A percentile compares a stretch with the other conserved stretches of the same genome.
Conservation (phyloP, 2,888 invertebrate genomes). For the Rotaria socialis region DNA sequence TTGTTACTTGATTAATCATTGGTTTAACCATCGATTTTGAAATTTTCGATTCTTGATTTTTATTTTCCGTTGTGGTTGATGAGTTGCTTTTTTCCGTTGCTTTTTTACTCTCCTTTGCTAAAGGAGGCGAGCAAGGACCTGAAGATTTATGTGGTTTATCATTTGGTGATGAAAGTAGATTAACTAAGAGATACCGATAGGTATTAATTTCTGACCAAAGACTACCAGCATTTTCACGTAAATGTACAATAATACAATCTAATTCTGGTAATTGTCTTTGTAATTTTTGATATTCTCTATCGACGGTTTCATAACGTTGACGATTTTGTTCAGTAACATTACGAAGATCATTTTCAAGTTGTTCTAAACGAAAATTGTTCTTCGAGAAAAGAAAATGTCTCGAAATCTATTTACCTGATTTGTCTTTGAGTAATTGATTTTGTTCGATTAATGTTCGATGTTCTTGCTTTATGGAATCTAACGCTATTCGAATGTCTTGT, state of each 20-base stretch:
- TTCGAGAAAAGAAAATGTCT: too few relatives aligned
- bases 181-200: slow-evolving; percentile 3
- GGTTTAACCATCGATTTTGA: not conserved
- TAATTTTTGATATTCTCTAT: slow-evolving; percentile 34
- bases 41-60: not conserved
- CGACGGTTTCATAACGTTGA: not conserved
- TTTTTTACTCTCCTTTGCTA: too few relatives aligned
- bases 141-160: not conserved
- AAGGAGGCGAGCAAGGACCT: too few relatives aligned
- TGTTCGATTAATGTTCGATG: slow-evolving; percentile 15
- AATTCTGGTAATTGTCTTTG: not conserved
- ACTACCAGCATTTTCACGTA: slow-evolving; percentile 7
- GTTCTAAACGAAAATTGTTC: not conserved
- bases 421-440: slow-evolving; percentile 3
- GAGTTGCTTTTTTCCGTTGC: not conserved
- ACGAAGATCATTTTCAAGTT: not conserved
- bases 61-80: not conserved
- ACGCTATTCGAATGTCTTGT: not conserved
- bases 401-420: not conserved
- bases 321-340: not conserved
- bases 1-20: not conserved
- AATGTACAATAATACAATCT: slow-evolving; percentile 6
- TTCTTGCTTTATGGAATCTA: slow-evolving; percentile 17
- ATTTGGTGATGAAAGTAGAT: not conserved
- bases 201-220: slow-evolving; percentile 13